phyloP scores from a whole-genome alignment of 2,113 vertebrate species.

The Odocoileus virginianus region DNA sequence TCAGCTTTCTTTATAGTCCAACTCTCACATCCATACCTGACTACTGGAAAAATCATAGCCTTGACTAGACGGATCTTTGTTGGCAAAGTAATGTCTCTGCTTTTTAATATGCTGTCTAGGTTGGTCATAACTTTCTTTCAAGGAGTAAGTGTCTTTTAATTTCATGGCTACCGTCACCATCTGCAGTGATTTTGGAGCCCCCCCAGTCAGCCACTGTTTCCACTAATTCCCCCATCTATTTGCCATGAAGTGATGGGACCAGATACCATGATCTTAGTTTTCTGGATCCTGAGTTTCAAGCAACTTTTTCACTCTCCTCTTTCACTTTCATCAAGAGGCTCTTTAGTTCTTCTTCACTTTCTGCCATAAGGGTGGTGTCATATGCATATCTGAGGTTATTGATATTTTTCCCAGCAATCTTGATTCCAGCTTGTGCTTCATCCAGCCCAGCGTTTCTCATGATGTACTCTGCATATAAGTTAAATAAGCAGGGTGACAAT shows the following conservation, averaged over 20 bases:
- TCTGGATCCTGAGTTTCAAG: neutral
- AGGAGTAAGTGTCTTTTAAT: neutral
- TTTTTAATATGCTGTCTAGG: neutral
- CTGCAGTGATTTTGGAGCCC: neutral
- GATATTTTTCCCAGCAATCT: neutral
- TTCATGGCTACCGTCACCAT: neutral
- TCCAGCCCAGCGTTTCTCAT: neutral
- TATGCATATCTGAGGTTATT: neutral
- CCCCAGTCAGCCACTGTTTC: neutral
- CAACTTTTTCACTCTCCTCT: neutral
- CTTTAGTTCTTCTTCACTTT: neutral
- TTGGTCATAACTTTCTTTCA: neutral
- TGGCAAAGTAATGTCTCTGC: neutral
- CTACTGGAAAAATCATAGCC: neutral
- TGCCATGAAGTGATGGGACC: neutral
- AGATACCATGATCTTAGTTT: neutral
- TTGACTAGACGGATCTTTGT: fast-evolving
- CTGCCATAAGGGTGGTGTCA: neutral
- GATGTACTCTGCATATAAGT: neutral
- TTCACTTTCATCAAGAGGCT: neutral
- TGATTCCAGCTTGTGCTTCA: neutral
- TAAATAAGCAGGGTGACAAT: neutral
- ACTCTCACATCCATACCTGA: neutral
- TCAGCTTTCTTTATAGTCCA: neutral
- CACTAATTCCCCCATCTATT: neutral